Percentiles rank a stretch among this genome's conserved stretches.
Conservation (phyloP, 2,797 vertebrate genomes). For the Hippocampus kuda region DNA sequence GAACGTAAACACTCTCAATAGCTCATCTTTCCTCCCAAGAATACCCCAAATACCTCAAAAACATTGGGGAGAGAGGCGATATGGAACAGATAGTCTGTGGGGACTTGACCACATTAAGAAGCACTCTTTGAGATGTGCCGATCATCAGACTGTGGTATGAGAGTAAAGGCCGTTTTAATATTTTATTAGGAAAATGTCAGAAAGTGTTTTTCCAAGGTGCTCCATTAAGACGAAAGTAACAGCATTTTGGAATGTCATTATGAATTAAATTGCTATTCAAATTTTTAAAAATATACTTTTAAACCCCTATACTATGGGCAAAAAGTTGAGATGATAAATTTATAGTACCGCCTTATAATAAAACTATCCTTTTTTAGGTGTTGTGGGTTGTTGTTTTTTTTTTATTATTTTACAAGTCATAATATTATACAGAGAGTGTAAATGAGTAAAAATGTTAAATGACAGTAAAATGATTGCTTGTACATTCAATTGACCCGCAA, state of each 20-base stretch:
- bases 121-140: conserved; percentile 26
- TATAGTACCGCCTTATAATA: too few relatives aligned
- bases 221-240: background rate
- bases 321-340: background rate
- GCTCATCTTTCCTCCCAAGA: conserved; percentile 53
- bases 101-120: conserved; percentile 42
- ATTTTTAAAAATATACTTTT: too few relatives aligned
- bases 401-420: too few relatives aligned
- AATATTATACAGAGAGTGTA: too few relatives aligned
- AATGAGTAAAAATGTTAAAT: too few relatives aligned
- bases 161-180: conserved; percentile 8
- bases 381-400: too few relatives aligned
- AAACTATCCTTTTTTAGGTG: background rate
- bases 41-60: conserved; percentile 49
- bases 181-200: conserved; percentile 16
- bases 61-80: conserved; percentile 30
- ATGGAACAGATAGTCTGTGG: conserved; percentile 38
- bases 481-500: too few relatives aligned
- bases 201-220: conserved; percentile 10
- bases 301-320: too few relatives aligned
- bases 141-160: conserved; percentile 21
- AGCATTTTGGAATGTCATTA: background rate
- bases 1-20: conserved; percentile 63
- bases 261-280: too few relatives aligned
- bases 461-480: too few relatives aligned